A percentile compares a stretch with the other conserved stretches of the same genome.
These are phyloP conservation scores for Grallaria varia DNA, from an alignment of 2,113 vertebrate genomes.

Conservation along the genomic window DNA sequence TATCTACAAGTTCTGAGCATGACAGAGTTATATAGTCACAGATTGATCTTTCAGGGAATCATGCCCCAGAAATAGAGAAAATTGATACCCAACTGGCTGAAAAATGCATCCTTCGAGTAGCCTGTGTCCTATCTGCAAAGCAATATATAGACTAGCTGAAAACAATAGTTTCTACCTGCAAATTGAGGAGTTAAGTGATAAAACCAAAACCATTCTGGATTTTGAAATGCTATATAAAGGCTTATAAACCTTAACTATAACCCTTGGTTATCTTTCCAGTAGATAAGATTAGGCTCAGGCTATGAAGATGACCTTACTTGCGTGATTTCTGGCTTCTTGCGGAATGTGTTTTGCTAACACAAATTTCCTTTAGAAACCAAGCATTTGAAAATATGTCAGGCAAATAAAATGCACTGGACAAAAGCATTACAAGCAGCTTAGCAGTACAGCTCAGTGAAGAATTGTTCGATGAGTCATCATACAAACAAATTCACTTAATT, in stretches of 20 bases:
- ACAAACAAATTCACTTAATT: background rate
- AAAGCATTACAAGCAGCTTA: background rate
- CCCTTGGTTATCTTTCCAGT: slow-evolving; percentile 52
- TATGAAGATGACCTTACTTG: slow-evolving; percentile 41
- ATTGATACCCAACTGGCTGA: background rate
- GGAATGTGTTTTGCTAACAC: slow-evolving; percentile 33
- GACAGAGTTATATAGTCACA: background rate
- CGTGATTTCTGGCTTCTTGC: slow-evolving; percentile 16
- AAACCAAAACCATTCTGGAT: slow-evolving; percentile 42
- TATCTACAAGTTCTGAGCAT: background rate
- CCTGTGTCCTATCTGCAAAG: slow-evolving; percentile 29
- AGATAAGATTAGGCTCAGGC: slow-evolving; percentile 56
- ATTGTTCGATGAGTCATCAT: background rate
- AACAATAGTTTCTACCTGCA: slow-evolving; percentile 33
- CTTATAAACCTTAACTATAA: slow-evolving; percentile 46
- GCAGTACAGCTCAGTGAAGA: background rate
- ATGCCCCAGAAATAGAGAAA: background rate
- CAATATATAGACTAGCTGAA: background rate
- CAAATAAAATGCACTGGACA: background rate
- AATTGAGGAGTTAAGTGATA: slow-evolving; percentile 30
- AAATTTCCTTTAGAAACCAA: background rate
- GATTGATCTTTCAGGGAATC: background rate
- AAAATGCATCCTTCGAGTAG: slow-evolving; percentile 27
- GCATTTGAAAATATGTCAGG: background rate
- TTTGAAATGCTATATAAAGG: slow-evolving; percentile 59